Evolutionary conservation across 2,888 invertebrate species (phyloP).

Genomic region (Peribatodes rhomboidaria): DNA sequence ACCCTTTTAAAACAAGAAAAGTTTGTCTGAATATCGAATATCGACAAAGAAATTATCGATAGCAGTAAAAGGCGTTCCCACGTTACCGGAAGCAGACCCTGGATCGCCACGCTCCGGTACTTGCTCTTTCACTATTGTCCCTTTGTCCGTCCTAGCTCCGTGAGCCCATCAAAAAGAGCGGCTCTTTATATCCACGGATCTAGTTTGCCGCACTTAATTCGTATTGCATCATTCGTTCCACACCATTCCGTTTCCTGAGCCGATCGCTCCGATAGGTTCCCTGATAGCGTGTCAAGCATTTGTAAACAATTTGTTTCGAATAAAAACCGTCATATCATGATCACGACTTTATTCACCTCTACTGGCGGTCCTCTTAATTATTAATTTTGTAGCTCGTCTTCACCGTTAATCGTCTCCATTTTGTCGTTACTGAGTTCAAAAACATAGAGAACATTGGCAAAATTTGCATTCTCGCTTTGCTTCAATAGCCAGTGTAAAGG

Average conservation of each 20-base stretch:
- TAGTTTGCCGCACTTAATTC: slow-evolving; percentile 79
- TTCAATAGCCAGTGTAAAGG: slow-evolving; percentile 75
- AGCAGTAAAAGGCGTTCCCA: slow-evolving; percentile 77
- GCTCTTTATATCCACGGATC: slow-evolving; percentile 71
- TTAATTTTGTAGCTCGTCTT: slow-evolving; percentile 58
- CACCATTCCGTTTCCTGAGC: slow-evolving; percentile 69
- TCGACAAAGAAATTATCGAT: slow-evolving; percentile 65
- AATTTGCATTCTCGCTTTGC: slow-evolving; percentile 84
- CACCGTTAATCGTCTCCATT: slow-evolving; percentile 63
- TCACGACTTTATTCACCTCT: slow-evolving; percentile 51
- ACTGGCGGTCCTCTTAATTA: slow-evolving; percentile 45
- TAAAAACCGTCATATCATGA: slow-evolving; percentile 56
- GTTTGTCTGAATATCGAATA: slow-evolving; percentile 59
- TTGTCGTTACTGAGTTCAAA: slow-evolving; percentile 68
- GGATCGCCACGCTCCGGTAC: slow-evolving; percentile 82
- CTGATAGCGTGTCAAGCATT: slow-evolving; percentile 57
- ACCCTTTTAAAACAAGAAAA: slow-evolving; percentile 35
- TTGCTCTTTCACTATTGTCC: slow-evolving; percentile 79
- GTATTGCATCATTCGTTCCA: slow-evolving; percentile 78
- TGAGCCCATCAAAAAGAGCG: slow-evolving; percentile 74
- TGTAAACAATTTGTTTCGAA: slow-evolving; percentile 51
- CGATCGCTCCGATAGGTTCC: slow-evolving; percentile 62
- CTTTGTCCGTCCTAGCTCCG: slow-evolving; percentile 76
- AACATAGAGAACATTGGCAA: slow-evolving; percentile 71
- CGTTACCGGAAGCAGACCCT: slow-evolving; percentile 76